Conservation (phyloP, 2,113 vertebrate species). For the Sprattus sprattus region DNA sequence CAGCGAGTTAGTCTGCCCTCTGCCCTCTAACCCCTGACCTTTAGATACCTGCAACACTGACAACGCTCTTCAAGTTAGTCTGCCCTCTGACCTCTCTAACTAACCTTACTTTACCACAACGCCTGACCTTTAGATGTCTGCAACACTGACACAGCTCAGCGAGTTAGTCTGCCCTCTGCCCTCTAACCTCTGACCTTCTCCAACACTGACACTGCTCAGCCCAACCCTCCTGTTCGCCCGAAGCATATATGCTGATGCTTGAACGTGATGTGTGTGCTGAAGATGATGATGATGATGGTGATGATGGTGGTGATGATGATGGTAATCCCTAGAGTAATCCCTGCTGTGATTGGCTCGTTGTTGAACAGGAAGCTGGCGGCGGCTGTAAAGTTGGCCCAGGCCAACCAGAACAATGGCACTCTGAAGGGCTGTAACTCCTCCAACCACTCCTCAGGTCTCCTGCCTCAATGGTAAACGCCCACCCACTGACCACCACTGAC, state of each 20-base stretch:
- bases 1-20: not conserved
- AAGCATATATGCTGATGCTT: not conserved
- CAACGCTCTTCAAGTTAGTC: not conserved
- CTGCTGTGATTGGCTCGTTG: conserved; percentile 72
- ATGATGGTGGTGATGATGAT: conserved; percentile 25
- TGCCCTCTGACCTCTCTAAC: too few relatives aligned
- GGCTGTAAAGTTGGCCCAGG: conserved; percentile 93
- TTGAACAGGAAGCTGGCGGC: conserved; percentile 94
- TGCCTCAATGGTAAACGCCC: conserved; percentile 90
- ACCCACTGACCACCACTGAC: conserved; percentile 37
- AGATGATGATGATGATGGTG: conserved; percentile 23
- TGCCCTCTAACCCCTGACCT: too few relatives aligned
- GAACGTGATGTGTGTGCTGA: conserved; percentile 28
- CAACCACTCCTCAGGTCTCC: conserved; percentile 84
- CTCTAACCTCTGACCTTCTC: too few relatives aligned
- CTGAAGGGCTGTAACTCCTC: conserved; percentile 89
- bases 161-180: not conserved
- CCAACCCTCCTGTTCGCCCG: not conserved
- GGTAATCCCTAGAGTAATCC: conserved; percentile 58
- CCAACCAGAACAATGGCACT: conserved; percentile 91
- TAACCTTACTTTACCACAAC: too few relatives aligned
- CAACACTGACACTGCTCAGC: not conserved
- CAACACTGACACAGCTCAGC: not conserved
- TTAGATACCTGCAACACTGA: not conserved
- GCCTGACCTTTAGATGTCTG: too few relatives aligned